These are phyloP conservation scores for Osmoderma eremita DNA, from an alignment of 2,888 invertebrate genomes.

Conservation along the genomic window DNA sequence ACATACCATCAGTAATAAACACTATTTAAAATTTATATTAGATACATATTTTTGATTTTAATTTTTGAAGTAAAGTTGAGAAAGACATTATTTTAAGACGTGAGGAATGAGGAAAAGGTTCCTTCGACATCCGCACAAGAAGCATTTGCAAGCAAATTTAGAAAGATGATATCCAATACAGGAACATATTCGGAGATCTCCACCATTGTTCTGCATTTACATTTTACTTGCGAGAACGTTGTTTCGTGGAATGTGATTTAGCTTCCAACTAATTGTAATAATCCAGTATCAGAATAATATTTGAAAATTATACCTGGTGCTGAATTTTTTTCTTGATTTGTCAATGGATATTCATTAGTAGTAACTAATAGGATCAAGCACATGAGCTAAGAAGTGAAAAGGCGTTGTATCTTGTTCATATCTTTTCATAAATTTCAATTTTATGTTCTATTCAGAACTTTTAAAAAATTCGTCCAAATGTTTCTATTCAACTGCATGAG, in stretches of 20 bases:
- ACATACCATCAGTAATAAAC: too few species aligned
- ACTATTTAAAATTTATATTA: too few species aligned
- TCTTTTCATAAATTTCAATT: too few species aligned
- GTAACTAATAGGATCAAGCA: neutral
- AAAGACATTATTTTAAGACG: too few species aligned
- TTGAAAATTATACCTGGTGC: too few species aligned
- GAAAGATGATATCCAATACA: neutral
- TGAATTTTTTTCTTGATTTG: neutral
- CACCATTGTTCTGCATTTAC: neutral
- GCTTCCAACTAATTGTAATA: neutral
- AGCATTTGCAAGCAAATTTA: neutral
- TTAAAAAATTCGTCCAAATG: neutral
- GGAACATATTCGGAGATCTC: neutral
- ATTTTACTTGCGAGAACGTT: neutral
- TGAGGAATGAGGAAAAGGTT: conserved; percentile 68
- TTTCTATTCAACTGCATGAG: neutral
- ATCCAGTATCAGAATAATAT: too few species aligned
- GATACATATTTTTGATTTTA: too few species aligned
- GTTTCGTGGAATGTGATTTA: neutral
- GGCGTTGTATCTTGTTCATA: neutral
- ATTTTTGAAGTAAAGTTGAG: too few species aligned
- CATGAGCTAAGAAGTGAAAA: neutral
- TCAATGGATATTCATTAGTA: neutral
- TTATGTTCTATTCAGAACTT: neutral
- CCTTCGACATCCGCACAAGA: neutral